Percentiles rank a stretch among this genome's conserved stretches.
Conservation (phyloP, 2,113 vertebrate genomes). For the Aix galericulata region DNA sequence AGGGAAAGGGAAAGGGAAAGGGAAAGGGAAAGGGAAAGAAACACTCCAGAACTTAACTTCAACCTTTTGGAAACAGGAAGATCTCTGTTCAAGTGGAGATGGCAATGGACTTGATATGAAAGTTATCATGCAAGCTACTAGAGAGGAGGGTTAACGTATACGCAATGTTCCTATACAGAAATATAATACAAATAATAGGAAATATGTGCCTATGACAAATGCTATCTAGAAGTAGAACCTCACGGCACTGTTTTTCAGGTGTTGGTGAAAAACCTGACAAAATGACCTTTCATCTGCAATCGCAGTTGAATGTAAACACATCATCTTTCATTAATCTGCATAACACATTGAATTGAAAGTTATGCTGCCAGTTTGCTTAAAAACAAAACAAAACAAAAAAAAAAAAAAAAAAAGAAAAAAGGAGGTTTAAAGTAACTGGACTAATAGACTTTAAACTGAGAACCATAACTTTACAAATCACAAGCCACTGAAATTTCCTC, state of each 20-base stretch:
- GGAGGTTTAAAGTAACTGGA: not conserved
- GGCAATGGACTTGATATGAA: not conserved
- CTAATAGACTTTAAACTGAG: not conserved
- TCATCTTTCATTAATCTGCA: not conserved
- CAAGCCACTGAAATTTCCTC: not conserved
- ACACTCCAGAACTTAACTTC: not conserved
- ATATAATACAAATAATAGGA: fast-evolving
- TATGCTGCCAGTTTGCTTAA: not conserved
- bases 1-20: too few species aligned
- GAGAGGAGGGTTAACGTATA: not conserved
- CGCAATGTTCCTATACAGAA: not conserved
- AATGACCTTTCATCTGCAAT: not conserved
- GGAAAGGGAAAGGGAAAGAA: not conserved
- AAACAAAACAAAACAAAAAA: too few species aligned
- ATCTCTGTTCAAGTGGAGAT: not conserved
- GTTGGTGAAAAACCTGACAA: not conserved
- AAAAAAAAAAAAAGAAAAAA: too few species aligned
- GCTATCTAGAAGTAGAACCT: not conserved
- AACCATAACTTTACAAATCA: not conserved
- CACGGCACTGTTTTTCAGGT: not conserved
- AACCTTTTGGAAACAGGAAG: not conserved
- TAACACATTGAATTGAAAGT: not conserved
- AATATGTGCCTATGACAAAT: not conserved
- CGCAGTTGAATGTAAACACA: not conserved
- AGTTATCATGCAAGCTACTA: not conserved